These are phyloP conservation scores for Leptatherina wallacei DNA, from an alignment of 2,797 vertebrate species.

Conservation along the genomic window DNA sequence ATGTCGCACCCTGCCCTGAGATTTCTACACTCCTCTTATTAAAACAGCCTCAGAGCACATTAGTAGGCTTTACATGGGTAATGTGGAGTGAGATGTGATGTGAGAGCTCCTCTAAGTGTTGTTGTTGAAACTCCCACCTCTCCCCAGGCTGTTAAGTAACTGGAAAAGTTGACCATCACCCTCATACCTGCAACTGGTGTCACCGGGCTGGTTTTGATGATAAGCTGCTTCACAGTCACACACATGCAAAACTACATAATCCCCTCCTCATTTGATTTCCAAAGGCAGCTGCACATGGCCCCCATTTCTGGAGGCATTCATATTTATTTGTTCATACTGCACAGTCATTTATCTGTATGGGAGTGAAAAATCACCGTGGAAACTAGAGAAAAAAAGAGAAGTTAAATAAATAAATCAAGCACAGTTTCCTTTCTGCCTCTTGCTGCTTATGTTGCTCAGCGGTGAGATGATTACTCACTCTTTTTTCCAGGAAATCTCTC, in stretches of 20 bases:
- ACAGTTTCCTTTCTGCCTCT: conserved; percentile 19
- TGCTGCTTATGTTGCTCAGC: conserved; percentile 5
- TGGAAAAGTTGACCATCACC: conserved; percentile 26
- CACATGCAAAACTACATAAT: not conserved
- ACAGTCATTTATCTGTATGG: conserved; percentile 2
- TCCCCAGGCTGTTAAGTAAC: conserved; percentile 30
- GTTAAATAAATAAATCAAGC: not conserved
- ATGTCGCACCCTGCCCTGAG: conserved; percentile 55
- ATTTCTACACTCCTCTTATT: conserved; percentile 41
- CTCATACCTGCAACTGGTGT: conserved; percentile 9
- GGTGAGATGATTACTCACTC: conserved; percentile 11
- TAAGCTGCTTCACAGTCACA: conserved; percentile 1
- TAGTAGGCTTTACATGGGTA: conserved; percentile 32
- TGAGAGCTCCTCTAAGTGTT: conserved; percentile 13
- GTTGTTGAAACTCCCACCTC: conserved; percentile 39
- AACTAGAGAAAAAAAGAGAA: not conserved
- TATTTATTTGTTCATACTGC: conserved; percentile 7
- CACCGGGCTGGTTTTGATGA: conserved; percentile 26
- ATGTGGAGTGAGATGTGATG: conserved; percentile 17
- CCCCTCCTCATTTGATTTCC: not conserved
- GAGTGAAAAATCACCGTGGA: conserved; percentile 29
- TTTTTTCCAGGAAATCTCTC: conserved; percentile 13
- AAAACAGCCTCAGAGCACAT: conserved; percentile 23
- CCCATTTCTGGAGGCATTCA: not conserved
- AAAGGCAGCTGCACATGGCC: not conserved